Percentiles rank a stretch among this genome's conserved stretches.
Evolutionary conservation across 2,113 vertebrate species (phyloP).

Genomic region (Melanotaenia duboulayi): DNA sequence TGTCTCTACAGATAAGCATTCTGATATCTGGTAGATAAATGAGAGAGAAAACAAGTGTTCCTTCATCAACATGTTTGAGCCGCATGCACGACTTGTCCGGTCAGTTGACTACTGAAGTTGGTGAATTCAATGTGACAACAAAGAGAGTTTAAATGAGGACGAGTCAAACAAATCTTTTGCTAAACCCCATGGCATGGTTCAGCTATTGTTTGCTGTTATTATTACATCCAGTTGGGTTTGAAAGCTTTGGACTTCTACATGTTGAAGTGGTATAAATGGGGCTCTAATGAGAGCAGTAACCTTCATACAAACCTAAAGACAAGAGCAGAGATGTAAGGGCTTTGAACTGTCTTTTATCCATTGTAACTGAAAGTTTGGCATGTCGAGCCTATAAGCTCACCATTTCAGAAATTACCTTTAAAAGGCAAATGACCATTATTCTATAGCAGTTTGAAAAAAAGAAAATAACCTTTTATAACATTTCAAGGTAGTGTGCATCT

Average conservation of each 20-base stretch:
- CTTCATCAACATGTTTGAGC: constrained; percentile 13
- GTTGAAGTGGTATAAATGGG: neutral
- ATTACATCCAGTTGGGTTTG: neutral
- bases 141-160: constrained; percentile 5
- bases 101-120: constrained; percentile 11
- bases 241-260: constrained; percentile 14
- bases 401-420: too few species aligned
- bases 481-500: too few species aligned
- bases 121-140: constrained; percentile 4
- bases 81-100: constrained; percentile 15
- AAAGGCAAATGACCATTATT: too few species aligned
- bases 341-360: too few species aligned
- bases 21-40: constrained; percentile 61
- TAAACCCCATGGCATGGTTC: neutral
- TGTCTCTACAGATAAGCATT: constrained; percentile 60
- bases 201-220: neutral
- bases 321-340: too few species aligned
- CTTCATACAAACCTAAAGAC: too few species aligned
- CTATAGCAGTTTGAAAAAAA: too few species aligned
- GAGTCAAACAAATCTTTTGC: neutral
- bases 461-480: too few species aligned
- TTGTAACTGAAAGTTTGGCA: too few species aligned
- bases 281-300: too few species aligned
- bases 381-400: too few species aligned
- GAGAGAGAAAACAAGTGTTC: constrained; percentile 40